Conservation (phyloP, 2,888 invertebrate genomes). For the Cordilura impudica region DNA sequence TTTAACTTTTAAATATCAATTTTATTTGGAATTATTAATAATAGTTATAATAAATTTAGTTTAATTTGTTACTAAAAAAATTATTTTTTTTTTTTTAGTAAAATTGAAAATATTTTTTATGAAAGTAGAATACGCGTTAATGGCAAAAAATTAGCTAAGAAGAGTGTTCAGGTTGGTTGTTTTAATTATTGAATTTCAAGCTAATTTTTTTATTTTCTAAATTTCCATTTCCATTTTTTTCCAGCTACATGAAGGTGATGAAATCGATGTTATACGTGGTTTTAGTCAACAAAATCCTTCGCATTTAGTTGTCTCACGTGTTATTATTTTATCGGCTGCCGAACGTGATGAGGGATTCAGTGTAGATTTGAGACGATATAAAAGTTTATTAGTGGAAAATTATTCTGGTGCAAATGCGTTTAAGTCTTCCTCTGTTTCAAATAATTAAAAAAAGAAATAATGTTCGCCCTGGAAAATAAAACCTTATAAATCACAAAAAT, state of each 20-base stretch:
- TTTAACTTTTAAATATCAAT: too few species aligned
- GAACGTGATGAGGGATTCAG: conserved; percentile 79
- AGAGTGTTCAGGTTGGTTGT: conserved; percentile 82
- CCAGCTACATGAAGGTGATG: conserved; percentile 84
- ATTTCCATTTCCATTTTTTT: conserved; percentile 64
- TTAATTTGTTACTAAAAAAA: too few species aligned
- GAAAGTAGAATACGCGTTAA: conserved; percentile 89
- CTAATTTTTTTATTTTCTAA: not conserved
- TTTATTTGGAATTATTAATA: too few species aligned
- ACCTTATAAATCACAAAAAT: too few species aligned
- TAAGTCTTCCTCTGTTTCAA: conserved; percentile 78
- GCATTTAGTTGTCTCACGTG: conserved; percentile 84
- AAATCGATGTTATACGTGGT: conserved; percentile 87
- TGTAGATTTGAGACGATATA: conserved; percentile 83
- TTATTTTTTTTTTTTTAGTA: conserved; percentile 79
- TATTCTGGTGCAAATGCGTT: conserved; percentile 79
- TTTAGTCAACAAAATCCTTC: conserved; percentile 83
- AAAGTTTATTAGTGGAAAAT: conserved; percentile 85
- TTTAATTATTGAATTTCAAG: not conserved
- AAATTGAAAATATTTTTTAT: conserved; percentile 89
- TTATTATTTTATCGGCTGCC: conserved; percentile 81
- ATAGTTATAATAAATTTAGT: too few species aligned
- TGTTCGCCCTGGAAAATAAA: too few species aligned
- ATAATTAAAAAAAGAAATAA: conserved; percentile 74
- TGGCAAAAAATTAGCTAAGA: conserved; percentile 87